phyloP scores from a whole-genome alignment of 2,888 invertebrate species.

The Apantesis nais region DNA sequence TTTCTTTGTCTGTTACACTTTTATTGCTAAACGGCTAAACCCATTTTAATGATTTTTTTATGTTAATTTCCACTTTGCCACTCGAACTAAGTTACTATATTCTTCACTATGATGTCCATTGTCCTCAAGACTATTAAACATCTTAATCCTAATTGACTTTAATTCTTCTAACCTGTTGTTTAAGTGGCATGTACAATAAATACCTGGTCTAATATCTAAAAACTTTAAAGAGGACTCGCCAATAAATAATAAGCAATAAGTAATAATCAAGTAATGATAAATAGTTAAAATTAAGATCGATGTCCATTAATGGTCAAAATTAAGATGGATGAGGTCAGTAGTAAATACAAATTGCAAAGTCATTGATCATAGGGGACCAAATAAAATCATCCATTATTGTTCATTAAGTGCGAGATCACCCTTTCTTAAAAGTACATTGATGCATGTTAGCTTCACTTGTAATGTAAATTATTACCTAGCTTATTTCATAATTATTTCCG shows the following conservation, averaged over 20 bases:
- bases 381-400: conserved; percentile 15
- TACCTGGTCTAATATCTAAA: background rate
- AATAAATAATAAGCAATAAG: no score
- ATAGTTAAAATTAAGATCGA: conserved; percentile 12
- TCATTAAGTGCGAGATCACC: conserved; percentile 37
- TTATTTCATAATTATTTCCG: conserved; percentile 9
- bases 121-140: background rate
- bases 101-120: background rate
- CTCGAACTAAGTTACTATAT: no score
- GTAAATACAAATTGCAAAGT: conserved; percentile 25
- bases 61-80: no score
- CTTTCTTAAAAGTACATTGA: conserved; percentile 20
- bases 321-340: conserved; percentile 31
- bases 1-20: no score
- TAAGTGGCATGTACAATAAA: background rate
- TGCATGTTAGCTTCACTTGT: conserved; percentile 10
- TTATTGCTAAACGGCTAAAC: no score
- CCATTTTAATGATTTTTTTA: no score
- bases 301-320: conserved; percentile 30
- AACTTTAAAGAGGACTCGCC: background rate
- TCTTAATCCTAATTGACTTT: background rate
- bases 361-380: conserved; percentile 37
- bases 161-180: no score
- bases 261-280: background rate
- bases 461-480: conserved; percentile 15